Evolutionary conservation across 2,113 vertebrate species (phyloP), one percentile per base, ranked within the genome.

Genomic region (pig (Sus scrofa)): DNA sequence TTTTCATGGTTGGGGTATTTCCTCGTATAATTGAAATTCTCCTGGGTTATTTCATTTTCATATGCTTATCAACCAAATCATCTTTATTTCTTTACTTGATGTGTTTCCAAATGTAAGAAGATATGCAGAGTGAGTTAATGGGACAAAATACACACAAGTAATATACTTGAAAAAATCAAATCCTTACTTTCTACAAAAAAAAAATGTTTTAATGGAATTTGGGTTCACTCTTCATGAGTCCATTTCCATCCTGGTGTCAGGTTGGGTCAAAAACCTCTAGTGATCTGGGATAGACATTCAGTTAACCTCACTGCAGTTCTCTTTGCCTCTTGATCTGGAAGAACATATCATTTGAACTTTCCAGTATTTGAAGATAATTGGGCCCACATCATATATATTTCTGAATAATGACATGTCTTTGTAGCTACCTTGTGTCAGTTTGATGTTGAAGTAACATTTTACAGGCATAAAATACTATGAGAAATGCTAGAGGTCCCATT

Each of bases 1-100:
- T 95, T 90, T 97, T 96, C 82, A 77, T 92, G 71, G 79, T 95
- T 96, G 50, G 19, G 39, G 6, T 87, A 68, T 92, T 97, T 96
- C 30, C 44, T 96, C 87, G 94, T 95, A n/a, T 77, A 97, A 94
- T 58, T 92, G 54, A 94, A 92, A 85, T 96, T 94, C 65, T 94
- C 52, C 12, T 82, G 85, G 30, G 75, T 95, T 94, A 74, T 96
- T 90, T 95, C 3, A 54, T 95, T 95, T 94, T 96, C 58, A 74
- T 93, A 18, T 78, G 39, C 30, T 70, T 96, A 97, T 95, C 97
- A 85, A 56, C 77, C 58, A 15, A 89, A 50, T 87, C 34, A 86
- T 97, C 86, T 96, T 92, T 83, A 87, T 86, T 88, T 94, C 44
- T 94, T 95, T 34, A n/a, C 19, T 86, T 96, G 60, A 68, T 96